These are phyloP conservation scores for Erpornis zantholeuca DNA, from an alignment of 2,113 vertebrate species.

Conservation along the genomic window DNA sequence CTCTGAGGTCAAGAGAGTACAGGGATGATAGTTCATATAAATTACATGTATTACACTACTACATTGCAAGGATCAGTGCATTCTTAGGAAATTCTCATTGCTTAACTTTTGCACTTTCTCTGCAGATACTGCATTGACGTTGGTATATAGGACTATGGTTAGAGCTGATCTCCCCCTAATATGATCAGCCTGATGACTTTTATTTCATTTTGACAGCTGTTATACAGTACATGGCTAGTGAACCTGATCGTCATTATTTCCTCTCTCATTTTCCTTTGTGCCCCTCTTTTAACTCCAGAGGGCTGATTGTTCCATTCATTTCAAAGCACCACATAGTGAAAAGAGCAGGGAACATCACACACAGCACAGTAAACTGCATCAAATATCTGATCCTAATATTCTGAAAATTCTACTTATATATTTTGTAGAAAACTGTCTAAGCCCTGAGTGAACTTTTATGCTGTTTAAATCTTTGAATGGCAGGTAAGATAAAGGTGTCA, in stretches of 20 bases:
- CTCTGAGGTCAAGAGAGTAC: slow-evolving; percentile 23
- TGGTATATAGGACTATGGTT: background rate
- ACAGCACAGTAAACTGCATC: background rate
- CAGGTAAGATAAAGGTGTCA: background rate
- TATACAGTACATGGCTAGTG: slow-evolving; percentile 23
- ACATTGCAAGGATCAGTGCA: slow-evolving; percentile 40
- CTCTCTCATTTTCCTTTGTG: slow-evolving; percentile 26
- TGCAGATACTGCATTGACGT: background rate
- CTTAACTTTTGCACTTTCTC: slow-evolving; percentile 42
- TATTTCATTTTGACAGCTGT: slow-evolving; percentile 57
- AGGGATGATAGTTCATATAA: slow-evolving; percentile 45
- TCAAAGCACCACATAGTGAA: background rate
- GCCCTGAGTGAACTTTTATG: background rate
- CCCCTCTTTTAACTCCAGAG: background rate
- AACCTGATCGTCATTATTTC: slow-evolving; percentile 54
- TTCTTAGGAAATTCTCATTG: slow-evolving; percentile 30
- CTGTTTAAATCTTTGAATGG: background rate
- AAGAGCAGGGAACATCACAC: background rate
- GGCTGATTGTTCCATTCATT: background rate
- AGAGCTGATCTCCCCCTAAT: slow-evolving; percentile 36
- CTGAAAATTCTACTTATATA: background rate
- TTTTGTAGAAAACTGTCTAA: background rate
- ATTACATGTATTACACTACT: slow-evolving; percentile 17
- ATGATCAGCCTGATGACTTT: slow-evolving; percentile 47
- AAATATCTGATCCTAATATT: background rate